Conservation (phyloP, 2,888 invertebrate species). For the Microdon myrmicae region DNA sequence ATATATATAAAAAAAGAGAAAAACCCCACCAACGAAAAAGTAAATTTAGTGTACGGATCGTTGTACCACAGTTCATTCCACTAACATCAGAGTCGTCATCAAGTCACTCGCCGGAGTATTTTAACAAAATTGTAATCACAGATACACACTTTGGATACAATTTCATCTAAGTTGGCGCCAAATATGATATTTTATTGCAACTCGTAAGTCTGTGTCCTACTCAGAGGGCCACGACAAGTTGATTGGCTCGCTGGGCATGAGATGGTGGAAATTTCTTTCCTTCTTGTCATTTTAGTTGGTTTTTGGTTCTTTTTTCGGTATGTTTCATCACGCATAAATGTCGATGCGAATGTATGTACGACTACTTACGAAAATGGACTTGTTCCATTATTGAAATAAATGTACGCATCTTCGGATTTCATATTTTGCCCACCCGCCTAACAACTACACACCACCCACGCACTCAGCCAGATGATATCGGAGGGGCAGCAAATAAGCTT, state of each 20-base stretch:
- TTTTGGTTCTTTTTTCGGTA: too few relatives aligned
- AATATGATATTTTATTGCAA: constrained; percentile 60
- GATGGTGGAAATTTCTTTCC: constrained; percentile 6
- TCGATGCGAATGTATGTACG: constrained; percentile 7
- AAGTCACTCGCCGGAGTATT: constrained; percentile 24
- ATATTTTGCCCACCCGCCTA: constrained; percentile 7
- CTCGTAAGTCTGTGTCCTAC: constrained; percentile 45
- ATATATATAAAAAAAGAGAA: constrained; percentile 1
- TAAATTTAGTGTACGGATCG: constrained; percentile 3
- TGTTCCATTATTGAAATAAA: constrained; percentile 43
- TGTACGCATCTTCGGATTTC: constrained; percentile 21
- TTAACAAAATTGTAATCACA: constrained; percentile 47
- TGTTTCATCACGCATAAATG: constrained; percentile 19
- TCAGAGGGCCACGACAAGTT: constrained; percentile 19
- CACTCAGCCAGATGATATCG: constrained; percentile 19
- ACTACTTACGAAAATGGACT: constrained; percentile 41
- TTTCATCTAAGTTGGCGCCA: constrained; percentile 61
- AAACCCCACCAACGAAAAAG: background rate
- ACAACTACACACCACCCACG: constrained; percentile 1
- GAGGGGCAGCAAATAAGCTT: too few relatives aligned
- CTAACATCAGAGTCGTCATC: constrained; percentile 15
- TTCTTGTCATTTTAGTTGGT: constrained; percentile 2
- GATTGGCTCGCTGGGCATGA: constrained; percentile 33
- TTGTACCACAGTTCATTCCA: background rate
- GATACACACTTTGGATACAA: constrained; percentile 41